A percentile compares a stretch with the other conserved stretches of the same genome.
These are phyloP conservation scores for Zaprionus capensis DNA, from an alignment of 1,140 invertebrate genomes.

Conservation along the genomic window DNA sequence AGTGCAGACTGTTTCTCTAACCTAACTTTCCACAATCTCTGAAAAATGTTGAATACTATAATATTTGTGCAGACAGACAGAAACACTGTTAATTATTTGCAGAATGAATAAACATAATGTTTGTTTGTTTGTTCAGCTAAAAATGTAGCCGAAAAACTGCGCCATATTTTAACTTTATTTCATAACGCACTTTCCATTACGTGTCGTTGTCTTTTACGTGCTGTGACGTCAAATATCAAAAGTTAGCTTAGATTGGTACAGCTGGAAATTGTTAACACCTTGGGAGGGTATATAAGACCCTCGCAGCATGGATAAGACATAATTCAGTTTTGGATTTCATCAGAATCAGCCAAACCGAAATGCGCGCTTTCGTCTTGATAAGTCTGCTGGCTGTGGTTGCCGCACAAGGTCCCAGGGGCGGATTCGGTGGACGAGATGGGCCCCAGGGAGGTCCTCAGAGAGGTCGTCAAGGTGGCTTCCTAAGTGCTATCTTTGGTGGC, in stretches of 20 bases:
- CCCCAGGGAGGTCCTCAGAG: neutral
- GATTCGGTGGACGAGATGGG: neutral
- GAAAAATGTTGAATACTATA: neutral
- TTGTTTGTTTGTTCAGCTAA: neutral
- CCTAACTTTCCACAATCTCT: neutral
- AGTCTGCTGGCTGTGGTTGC: conserved; percentile 21
- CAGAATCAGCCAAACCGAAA: neutral
- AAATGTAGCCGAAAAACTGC: neutral
- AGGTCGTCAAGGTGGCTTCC: neutral
- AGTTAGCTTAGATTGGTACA: conserved; percentile 17
- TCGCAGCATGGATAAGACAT: neutral
- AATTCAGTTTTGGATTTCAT: conserved; percentile 14
- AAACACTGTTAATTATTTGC: neutral
- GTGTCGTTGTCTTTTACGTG: neutral
- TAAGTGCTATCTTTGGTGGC: neutral
- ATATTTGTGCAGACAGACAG: neutral
- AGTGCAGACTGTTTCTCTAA: neutral
- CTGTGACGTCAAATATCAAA: neutral
- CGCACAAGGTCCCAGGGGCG: neutral
- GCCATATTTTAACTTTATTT: neutral
- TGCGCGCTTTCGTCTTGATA: conserved; percentile 14
- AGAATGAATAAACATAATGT: neutral
- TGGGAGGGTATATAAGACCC: neutral
- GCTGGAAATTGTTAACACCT: neutral
- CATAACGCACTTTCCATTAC: neutral